Evolutionary conservation across 2,113 vertebrate genomes (phyloP).

Genomic region (Sebastes schlegelii): DNA sequence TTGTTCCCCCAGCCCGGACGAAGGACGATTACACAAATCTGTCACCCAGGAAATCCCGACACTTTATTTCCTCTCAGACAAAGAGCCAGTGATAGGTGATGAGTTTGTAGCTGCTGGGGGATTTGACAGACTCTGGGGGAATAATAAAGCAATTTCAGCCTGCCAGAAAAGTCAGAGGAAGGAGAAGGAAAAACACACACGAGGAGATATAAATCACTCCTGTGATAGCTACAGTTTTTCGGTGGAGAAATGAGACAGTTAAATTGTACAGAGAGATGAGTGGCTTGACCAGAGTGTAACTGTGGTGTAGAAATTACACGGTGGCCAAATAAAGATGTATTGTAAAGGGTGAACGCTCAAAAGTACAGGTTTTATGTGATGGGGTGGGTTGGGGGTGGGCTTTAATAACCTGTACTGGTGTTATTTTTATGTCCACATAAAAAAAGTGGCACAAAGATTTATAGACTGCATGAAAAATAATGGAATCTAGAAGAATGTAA

Average conservation of each 20-base stretch:
- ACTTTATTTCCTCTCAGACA: slow-evolving; percentile 83
- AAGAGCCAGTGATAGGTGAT: slow-evolving; percentile 80
- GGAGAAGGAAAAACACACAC: slow-evolving; percentile 60
- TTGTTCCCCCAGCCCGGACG: slow-evolving; percentile 56
- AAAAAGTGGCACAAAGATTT: not conserved
- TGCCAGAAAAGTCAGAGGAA: slow-evolving; percentile 71
- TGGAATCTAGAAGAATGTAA: not conserved
- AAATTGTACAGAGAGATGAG: slow-evolving; percentile 65
- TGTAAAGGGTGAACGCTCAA: slow-evolving; percentile 15
- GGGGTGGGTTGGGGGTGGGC: not conserved
- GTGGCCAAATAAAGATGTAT: slow-evolving; percentile 57
- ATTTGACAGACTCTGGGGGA: slow-evolving; percentile 81
- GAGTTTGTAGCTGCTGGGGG: slow-evolving; percentile 78
- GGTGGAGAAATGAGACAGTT: slow-evolving; percentile 71
- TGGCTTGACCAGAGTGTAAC: slow-evolving; percentile 48
- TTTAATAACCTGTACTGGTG: not conserved
- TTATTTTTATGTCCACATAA: slow-evolving; percentile 10
- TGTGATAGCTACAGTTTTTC: slow-evolving; percentile 64
- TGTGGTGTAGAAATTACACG: slow-evolving; percentile 38
- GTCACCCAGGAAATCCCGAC: slow-evolving; percentile 79
- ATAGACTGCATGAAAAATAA: not conserved
- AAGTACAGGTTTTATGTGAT: slow-evolving; percentile 38
- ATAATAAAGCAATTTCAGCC: slow-evolving; percentile 84
- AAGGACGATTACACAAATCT: slow-evolving; percentile 79
- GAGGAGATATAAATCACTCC: slow-evolving; percentile 76